phyloP scores from a whole-genome alignment of 2,888 invertebrate genomes.

The Ochropacha duplaris region DNA sequence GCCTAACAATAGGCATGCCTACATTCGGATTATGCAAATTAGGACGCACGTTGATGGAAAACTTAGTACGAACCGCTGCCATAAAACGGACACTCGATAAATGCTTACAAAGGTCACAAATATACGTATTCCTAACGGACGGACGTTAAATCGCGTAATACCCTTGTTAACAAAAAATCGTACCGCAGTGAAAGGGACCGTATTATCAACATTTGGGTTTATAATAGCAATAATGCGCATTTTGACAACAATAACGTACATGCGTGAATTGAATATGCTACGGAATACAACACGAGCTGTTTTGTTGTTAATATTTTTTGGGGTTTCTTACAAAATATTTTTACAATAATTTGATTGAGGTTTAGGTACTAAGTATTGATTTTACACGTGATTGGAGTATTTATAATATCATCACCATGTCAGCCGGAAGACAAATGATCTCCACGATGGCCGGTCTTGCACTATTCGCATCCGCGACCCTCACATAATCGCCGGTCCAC shows the following conservation, averaged over 20 bases:
- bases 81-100: conserved; percentile 33
- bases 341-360: background rate
- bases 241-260: conserved; percentile 23
- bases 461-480: no score
- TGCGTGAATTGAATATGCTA: background rate
- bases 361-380: no score
- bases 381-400: no score
- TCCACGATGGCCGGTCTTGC: no score
- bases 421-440: no score
- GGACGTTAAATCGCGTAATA: conserved; percentile 43
- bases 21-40: conserved; percentile 39
- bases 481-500: no score
- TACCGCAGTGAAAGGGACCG: conserved; percentile 32
- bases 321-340: background rate
- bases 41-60: conserved; percentile 27
- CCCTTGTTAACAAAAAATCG: conserved; percentile 51
- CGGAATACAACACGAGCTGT: background rate
- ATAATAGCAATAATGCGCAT: conserved; percentile 37
- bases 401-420: no score
- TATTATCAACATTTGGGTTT: conserved; percentile 41
- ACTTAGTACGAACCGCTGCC: conserved; percentile 13
- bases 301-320: background rate
- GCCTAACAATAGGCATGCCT: conserved; percentile 34
- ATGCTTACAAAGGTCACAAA: conserved; percentile 45
- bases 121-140: conserved; percentile 33